A percentile compares a stretch with the other conserved stretches of the same genome.
phyloP scores from a whole-genome alignment of 2,797 vertebrate species.

The Leptoclinus maculatus region DNA sequence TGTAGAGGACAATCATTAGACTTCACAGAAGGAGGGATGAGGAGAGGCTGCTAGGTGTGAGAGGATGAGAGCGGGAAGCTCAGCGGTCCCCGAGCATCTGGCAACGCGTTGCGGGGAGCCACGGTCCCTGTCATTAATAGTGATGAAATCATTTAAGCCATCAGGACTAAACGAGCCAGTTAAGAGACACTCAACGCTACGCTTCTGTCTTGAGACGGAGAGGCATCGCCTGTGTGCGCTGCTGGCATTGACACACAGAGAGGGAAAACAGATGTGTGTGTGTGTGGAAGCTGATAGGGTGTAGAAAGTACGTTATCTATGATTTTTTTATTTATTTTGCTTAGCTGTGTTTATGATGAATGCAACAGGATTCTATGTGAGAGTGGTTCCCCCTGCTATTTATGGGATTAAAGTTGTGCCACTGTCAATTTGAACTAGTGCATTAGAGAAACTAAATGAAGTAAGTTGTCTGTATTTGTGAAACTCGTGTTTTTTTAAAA shows the following conservation, averaged over 20 bases:
- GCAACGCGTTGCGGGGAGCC: constrained; percentile 90
- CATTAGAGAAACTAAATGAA: neutral
- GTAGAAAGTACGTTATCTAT: constrained; percentile 44
- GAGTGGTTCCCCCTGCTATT: constrained; percentile 4
- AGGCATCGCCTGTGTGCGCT: constrained; percentile 33
- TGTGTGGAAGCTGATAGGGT: constrained; percentile 32
- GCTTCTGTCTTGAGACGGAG: constrained; percentile 84
- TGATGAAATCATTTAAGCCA: constrained; percentile 99
- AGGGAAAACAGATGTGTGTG: constrained; percentile 70
- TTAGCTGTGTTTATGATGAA: constrained; percentile 36
- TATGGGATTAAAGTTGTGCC: constrained; percentile 11
- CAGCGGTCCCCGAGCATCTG: constrained; percentile 97
- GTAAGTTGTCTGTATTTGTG: neutral
- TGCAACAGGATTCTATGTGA: constrained; percentile 11
- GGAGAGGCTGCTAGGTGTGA: constrained; percentile 66
- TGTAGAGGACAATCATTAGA: constrained; percentile 95
- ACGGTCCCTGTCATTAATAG: constrained; percentile 97
- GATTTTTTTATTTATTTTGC: constrained; percentile 2
- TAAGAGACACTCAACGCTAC: constrained; percentile 93
- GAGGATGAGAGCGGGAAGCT: constrained; percentile 82
- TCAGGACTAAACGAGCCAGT: constrained; percentile 99
- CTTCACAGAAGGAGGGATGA: constrained; percentile 90
- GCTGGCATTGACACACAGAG: constrained; percentile 44
- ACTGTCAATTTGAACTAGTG: neutral
- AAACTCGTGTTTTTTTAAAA: neutral